A percentile compares a stretch with the other conserved stretches of the same genome.
These are phyloP conservation scores for Epinephelus cyanopodus DNA, from an alignment of 2,113 vertebrate species.

Conservation along the genomic window DNA sequence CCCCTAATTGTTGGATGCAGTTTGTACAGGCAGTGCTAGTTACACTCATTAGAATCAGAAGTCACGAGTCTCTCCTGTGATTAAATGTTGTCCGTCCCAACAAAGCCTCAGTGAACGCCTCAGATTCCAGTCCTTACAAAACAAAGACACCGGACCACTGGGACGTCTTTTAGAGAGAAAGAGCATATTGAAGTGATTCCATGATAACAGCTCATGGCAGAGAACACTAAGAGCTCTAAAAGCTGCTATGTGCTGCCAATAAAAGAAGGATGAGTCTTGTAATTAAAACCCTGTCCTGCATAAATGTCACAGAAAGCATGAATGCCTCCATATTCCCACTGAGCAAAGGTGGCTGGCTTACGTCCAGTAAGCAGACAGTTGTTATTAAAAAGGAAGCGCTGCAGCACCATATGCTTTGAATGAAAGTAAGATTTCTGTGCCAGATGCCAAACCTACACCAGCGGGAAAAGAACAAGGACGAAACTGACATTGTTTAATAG, in stretches of 20 bases:
- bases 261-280: slow-evolving; percentile 43
- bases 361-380: slow-evolving; percentile 10
- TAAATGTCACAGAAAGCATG: slow-evolving; percentile 64
- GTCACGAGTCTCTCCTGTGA: slow-evolving; percentile 4
- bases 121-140: slow-evolving; percentile 24
- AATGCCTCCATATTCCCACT: slow-evolving; percentile 19
- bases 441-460: slow-evolving; percentile 33
- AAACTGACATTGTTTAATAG: slow-evolving; percentile 31
- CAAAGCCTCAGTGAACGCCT: background rate
- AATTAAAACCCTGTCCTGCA: slow-evolving; percentile 63
- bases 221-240: slow-evolving; percentile 9
- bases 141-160: background rate
- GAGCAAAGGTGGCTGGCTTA: slow-evolving; percentile 27
- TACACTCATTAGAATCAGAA: slow-evolving; percentile 6
- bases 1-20: background rate
- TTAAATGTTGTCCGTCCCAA: slow-evolving; percentile 15
- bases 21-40: background rate
- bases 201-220: slow-evolving; percentile 36
- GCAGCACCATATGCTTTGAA: slow-evolving; percentile 17
- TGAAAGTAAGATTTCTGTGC: slow-evolving; percentile 9
- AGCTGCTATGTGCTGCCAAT: slow-evolving; percentile 41
- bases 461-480: slow-evolving; percentile 2
- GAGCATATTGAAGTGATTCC: slow-evolving; percentile 22
- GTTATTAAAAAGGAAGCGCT: slow-evolving; percentile 38
- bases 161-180: slow-evolving; percentile 1